Evolutionary conservation across 1,140 invertebrate species (phyloP), one percentile per base, ranked within the genome.

Genomic region (Cotesia typhae): DNA sequence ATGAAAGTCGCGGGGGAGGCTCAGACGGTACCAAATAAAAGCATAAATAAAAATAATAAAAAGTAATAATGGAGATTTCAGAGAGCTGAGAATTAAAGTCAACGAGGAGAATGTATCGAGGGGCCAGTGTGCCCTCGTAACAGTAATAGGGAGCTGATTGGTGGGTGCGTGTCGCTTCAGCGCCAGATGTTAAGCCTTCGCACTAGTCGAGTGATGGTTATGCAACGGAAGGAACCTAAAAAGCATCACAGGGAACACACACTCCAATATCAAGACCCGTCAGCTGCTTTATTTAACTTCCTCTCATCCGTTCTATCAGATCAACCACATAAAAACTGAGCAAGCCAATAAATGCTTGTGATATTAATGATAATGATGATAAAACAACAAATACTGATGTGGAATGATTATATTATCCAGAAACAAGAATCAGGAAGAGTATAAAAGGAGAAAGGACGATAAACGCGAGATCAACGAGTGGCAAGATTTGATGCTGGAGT

Each of bases 111-210:
- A 47, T 47, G 41, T 47, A 47, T 47, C 41, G 41, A 47, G 41
- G 41, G 41, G 41, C 28, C 28, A 28, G 3, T 28, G 28, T 9
- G 41, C 41, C 6, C 41, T 17, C 12, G 14, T 10, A 55, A 51
- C 47, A 36, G 47, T 17, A 12, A 17, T 17, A 12, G 51, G 28
- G 28, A 28, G 12, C 61, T 52, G 41, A 68, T 68, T 71, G 55
- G 51, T 36, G 68, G 51, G 41, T 65, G 78, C 79, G 80, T 79
- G 79, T 80, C 9, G 78, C 53, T 78, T 76, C 71, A 76, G 70
- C 72, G 73, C 81, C 80, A 80, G 80, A 81, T 82, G 81, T 65
- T 65, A 47, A 20, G 14, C n/a, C 4, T 9, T 14, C 17, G 51
- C 14, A 38, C 10, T 37, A 65, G 59, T 20, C 9, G 63, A 41